Evolutionary conservation across 2,888 invertebrate species (phyloP).

Genomic region (Acleris literana): DNA sequence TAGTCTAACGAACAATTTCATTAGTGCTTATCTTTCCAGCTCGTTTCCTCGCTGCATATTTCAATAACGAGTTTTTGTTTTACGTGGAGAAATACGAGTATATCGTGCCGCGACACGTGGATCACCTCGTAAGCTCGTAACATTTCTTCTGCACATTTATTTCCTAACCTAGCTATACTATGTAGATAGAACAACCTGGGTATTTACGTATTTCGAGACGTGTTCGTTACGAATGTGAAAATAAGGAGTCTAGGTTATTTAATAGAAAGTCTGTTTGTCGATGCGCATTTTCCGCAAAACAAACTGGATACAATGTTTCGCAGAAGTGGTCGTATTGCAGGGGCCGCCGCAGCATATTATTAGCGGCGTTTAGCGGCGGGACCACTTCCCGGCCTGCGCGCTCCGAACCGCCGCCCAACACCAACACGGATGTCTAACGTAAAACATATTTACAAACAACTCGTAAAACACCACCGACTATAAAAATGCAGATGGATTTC

Average conservation of each 20-base stretch:
- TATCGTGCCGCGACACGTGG: too few relatives aligned
- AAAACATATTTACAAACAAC: constrained; percentile 33
- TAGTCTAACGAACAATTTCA: constrained; percentile 4
- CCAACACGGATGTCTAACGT: constrained; percentile 17
- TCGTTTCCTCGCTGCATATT: constrained; percentile 3
- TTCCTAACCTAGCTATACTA: too few relatives aligned
- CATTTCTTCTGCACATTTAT: too few relatives aligned
- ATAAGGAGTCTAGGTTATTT: too few relatives aligned
- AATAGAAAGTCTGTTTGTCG: too few relatives aligned
- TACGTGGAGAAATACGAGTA: too few relatives aligned
- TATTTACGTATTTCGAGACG: too few relatives aligned
- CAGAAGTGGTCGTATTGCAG: background rate
- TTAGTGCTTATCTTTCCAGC: background rate
- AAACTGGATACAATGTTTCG: background rate
- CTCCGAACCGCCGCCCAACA: background rate
- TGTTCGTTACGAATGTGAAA: too few relatives aligned
- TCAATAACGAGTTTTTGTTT: constrained; percentile 1
- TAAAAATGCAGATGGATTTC: constrained; percentile 13
- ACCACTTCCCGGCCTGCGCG: constrained; percentile 5
- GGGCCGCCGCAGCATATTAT: constrained; percentile 3
- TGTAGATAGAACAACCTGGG: too few relatives aligned
- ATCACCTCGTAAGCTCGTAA: too few relatives aligned
- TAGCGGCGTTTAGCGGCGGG: background rate
- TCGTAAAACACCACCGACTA: constrained; percentile 18
- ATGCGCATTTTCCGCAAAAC: background rate